These are phyloP conservation scores for Palythoa caribaeorum DNA, from an alignment of 92 coral and sea anemone genomes.

Conservation along the genomic window DNA sequence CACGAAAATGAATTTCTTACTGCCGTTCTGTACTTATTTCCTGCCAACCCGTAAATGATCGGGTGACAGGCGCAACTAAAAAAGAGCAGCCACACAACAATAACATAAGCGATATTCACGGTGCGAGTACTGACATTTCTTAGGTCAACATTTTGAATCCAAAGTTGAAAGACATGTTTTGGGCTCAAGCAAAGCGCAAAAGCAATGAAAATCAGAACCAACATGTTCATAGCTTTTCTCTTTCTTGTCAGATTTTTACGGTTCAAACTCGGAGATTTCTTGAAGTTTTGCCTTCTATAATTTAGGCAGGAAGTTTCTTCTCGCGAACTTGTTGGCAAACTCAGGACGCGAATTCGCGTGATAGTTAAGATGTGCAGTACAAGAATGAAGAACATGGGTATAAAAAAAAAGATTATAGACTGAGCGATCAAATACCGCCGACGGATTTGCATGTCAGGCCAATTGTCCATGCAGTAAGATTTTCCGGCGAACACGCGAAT, in stretches of 20 bases:
- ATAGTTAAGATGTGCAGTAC: slow-evolving; percentile 75
- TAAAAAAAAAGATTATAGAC: slow-evolving; percentile 65
- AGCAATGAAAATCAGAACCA: slow-evolving; percentile 64
- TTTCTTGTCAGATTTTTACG: slow-evolving; percentile 61
- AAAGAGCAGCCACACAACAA: slow-evolving; percentile 61
- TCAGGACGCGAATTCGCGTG: slow-evolving; percentile 59
- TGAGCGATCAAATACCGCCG: slow-evolving; percentile 61
- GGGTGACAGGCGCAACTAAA: slow-evolving; percentile 80
- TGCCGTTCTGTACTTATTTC: slow-evolving; percentile 78
- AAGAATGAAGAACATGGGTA: slow-evolving; percentile 71
- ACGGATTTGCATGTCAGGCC: slow-evolving; percentile 67
- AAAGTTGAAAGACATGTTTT: slow-evolving; percentile 43
- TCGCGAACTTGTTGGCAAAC: not conserved
- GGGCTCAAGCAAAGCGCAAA: slow-evolving; percentile 77
- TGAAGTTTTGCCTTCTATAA: not conserved
- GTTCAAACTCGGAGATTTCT: slow-evolving; percentile 3
- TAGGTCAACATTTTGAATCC: slow-evolving; percentile 40
- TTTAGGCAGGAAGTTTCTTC: not conserved
- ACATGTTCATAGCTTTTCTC: slow-evolving; percentile 79
- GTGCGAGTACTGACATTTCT: not conserved
- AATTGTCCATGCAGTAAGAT: slow-evolving; percentile 56
- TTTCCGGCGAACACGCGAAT: slow-evolving; percentile 24
- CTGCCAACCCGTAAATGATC: slow-evolving; percentile 75
- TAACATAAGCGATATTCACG: slow-evolving; percentile 53
- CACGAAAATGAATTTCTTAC: slow-evolving; percentile 62